Evolutionary conservation across 2,113 vertebrate species (phyloP), one percentile per base, ranked within the genome.

Genomic region (Gymnogyps californianus): DNA sequence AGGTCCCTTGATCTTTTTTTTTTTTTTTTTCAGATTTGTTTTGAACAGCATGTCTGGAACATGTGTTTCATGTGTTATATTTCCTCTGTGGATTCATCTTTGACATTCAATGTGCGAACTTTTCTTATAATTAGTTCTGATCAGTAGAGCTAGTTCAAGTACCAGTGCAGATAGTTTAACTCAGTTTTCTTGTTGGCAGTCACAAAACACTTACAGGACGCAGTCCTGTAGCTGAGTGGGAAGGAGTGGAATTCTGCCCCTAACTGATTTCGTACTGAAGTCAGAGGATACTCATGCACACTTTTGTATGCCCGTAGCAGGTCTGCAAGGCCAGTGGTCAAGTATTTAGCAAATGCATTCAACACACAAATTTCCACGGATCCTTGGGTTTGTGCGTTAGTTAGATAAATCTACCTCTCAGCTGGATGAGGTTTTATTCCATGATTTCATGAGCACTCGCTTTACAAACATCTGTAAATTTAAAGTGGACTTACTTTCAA

Each of bases 11-110:
- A 90, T 75, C 62, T 78, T 86, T 29, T 40, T 93, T 38, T 94
- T 92, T 90, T 93, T 85, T 38, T 94, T 92, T 90, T 93, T 85
- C 85, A 92, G 83, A 24, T 93, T 90, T 94, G 72, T 96, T 95
- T 94, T 92, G 69, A 94, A 54, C 85, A 92, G 76, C 76, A 26
- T n/a, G 87, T 74, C 86, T 97, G 94, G 89, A 93, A 92, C 92
- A 94, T 55, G 88, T 93, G 94, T 92, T 95, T 93, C 51, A 16
- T 55, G 92, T 89, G 67, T 93, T 95, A 81, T 58, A 42, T 93
- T 96, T 96, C 93, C 95, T 95, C 80, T 95, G 94, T 83, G 92
- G 76, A 86, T 95, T 94, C 79, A 93, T 97, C 93, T 93, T 95
- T 92, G 93, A 83, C 88, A 59, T 92, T 83, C 86, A 83, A 90